Conservation (phyloP, 30 jellyfish, hydroid and myxozoan species). For the Catostylus mosaicus region DNA sequence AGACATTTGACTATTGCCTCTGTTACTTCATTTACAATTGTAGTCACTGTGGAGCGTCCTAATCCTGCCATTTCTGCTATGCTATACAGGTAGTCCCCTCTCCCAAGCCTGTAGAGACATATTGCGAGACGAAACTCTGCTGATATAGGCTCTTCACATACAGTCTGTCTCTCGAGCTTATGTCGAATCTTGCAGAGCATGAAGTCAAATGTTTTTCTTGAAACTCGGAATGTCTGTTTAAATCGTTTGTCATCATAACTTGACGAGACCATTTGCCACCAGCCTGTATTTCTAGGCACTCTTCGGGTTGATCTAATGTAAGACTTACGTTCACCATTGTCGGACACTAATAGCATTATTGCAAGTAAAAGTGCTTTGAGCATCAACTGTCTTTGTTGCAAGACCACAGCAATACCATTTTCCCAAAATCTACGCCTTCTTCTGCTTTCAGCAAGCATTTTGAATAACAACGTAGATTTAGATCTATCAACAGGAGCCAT, state of each 20-base stretch:
- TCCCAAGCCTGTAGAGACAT: constrained; percentile 10
- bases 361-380: too few species aligned
- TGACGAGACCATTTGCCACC: constrained; percentile 30
- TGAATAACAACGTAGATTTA: too few species aligned
- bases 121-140: constrained; percentile 59
- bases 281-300: constrained; percentile 26
- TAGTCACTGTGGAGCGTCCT: constrained; percentile 29
- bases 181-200: constrained; percentile 13
- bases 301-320: constrained; percentile 37
- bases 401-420: too few species aligned
- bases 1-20: background rate
- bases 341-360: too few species aligned
- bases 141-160: constrained; percentile 48
- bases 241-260: constrained; percentile 13
- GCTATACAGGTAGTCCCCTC: constrained; percentile 56
- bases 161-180: constrained; percentile 18
- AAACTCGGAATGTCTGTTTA: constrained; percentile 17
- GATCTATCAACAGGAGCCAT: too few species aligned
- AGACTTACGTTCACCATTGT: too few species aligned
- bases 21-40: constrained; percentile 13
- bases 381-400: too few species aligned
- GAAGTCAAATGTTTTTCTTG: constrained; percentile 16
- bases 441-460: too few species aligned
- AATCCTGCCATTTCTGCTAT: constrained; percentile 59
- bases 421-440: too few species aligned